Evolutionary conservation across 2,888 invertebrate species (phyloP).

Genomic region (Ceratothoa steindachneri): DNA sequence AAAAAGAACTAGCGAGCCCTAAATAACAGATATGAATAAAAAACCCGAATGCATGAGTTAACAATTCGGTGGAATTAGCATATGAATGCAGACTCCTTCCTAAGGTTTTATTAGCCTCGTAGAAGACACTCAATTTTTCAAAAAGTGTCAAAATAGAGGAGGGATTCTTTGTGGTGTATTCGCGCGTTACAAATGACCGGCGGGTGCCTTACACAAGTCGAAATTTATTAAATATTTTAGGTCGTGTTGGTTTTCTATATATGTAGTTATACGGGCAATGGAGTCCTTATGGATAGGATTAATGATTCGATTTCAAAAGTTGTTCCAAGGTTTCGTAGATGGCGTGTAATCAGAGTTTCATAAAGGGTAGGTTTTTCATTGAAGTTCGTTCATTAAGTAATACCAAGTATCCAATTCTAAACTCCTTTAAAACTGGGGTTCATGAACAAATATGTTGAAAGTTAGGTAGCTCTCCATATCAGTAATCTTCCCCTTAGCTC

Average conservation of each 20-base stretch:
- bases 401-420: too few relatives aligned
- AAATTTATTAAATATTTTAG: slow-evolving; percentile 13
- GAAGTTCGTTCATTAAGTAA: background rate
- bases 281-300: background rate
- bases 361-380: background rate
- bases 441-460: background rate
- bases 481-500: too few relatives aligned
- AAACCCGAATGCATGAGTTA: background rate
- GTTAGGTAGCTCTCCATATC: too few relatives aligned
- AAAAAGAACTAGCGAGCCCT: background rate
- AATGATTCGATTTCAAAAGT: too few relatives aligned
- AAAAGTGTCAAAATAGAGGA: slow-evolving; percentile 7
- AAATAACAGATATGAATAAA: background rate
- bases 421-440: background rate
- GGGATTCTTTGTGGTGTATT: background rate
- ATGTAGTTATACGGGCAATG: slow-evolving; percentile 5
- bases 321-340: too few relatives aligned
- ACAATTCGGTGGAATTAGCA: background rate
- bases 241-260: slow-evolving; percentile 3
- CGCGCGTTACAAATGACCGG: slow-evolving; percentile 6
- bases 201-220: background rate
- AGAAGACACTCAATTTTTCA: slow-evolving; percentile 9
- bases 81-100: background rate
- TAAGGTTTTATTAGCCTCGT: background rate
- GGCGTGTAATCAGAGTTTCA: too few relatives aligned